These are phyloP conservation scores for Siniperca knerii DNA, from an alignment of 2,113 vertebrate genomes.

Conservation along the genomic window DNA sequence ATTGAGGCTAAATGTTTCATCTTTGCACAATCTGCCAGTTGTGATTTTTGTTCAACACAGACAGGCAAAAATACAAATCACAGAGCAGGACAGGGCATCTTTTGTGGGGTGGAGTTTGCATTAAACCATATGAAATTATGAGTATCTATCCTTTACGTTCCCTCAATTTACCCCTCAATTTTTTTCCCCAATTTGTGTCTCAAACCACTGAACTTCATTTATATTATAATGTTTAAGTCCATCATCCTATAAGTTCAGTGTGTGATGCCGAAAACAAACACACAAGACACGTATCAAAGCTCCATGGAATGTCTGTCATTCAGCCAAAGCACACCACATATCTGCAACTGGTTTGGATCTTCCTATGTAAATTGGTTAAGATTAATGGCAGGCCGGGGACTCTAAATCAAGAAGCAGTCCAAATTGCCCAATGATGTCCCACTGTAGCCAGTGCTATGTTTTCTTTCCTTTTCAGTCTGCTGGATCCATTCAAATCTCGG, in stretches of 20 bases:
- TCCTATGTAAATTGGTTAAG: slow-evolving; percentile 72
- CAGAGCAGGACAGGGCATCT: slow-evolving; percentile 13
- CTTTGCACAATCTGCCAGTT: slow-evolving; percentile 50
- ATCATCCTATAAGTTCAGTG: too few species aligned
- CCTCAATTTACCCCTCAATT: slow-evolving; percentile 7
- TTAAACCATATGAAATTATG: neutral
- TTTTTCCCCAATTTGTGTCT: neutral
- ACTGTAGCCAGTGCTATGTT: slow-evolving; percentile 61
- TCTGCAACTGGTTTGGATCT: slow-evolving; percentile 70
- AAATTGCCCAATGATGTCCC: slow-evolving; percentile 64
- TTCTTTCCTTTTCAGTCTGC: slow-evolving; percentile 76
- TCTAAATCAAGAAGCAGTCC: slow-evolving; percentile 79
- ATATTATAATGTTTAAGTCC: too few species aligned
- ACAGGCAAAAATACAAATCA: slow-evolving; percentile 7
- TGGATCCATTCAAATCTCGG: slow-evolving; percentile 80
- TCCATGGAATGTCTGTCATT: slow-evolving; percentile 36
- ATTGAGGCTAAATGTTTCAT: slow-evolving; percentile 36
- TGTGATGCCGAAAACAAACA: slow-evolving; percentile 38
- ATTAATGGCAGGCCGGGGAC: slow-evolving; percentile 73
- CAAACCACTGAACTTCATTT: slow-evolving; percentile 13
- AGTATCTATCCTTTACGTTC: slow-evolving; percentile 3
- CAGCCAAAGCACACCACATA: slow-evolving; percentile 54
- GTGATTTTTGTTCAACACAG: slow-evolving; percentile 46
- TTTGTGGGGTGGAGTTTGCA: neutral
- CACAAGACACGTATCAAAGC: slow-evolving; percentile 38